Base-by-base conservation (phyloP, 2,888 invertebrate species). In the Priocnemis perturbator region DNA sequence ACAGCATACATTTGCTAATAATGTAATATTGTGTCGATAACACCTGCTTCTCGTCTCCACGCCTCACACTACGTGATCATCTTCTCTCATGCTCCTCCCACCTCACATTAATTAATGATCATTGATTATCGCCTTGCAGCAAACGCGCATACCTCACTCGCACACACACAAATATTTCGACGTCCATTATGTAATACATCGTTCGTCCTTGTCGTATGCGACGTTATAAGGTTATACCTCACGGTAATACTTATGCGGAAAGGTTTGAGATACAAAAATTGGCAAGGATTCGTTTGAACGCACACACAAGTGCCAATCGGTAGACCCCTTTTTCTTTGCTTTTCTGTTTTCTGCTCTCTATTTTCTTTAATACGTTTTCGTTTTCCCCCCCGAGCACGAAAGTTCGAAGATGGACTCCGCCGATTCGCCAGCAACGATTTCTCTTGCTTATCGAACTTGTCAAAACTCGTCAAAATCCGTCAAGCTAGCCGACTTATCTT, bases 1-100 rank as follows among this genome's bases (percentile, higher is more conserved):
- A 87, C 86, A 88, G 87, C 87, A 85, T 87, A 88, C 84, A 85
- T 86, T 87, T 86, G 78, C 86, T 82, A 85, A 85, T 85, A 83
- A 79, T 82, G 80, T 81, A 82, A 82, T 85, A 84, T 85, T 78
- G 74, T 82, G 74, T 83, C 78, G 76, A 80, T 77, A 77, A 73
- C 67, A 71, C 68, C 66, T 64, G 72, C 63, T 48, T 68, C 63
- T 73, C 69, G 68, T 69, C 37, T 30, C 60, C 73, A 64, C 63
- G 26, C 60, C 59, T 61, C 72, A 59, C 21, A 37, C 2, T 11
- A 37, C 37, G 37, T 37, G 37, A 37, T 66, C 64, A 52, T 58
- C 66, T 26, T 19, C 59, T 50, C 50, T 50, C 50, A 50, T 19
- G 19, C 50, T 50, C n/a, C 50, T 19, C 50, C n/a, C 50, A 50